Evolutionary conservation across 2,797 vertebrate species (phyloP).

Genomic region (Sebastes itinus): DNA sequence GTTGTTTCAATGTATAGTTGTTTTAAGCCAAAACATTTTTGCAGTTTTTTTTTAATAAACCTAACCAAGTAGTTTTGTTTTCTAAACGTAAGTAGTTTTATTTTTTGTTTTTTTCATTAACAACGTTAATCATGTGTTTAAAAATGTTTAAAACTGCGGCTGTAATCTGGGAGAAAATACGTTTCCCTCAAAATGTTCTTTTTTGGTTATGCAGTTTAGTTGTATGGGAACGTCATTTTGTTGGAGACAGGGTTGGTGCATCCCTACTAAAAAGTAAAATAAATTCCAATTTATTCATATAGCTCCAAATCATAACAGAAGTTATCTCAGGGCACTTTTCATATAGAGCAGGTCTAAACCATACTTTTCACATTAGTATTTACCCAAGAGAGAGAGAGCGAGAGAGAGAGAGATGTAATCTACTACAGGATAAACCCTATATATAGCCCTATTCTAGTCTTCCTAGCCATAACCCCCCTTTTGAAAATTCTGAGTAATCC

Average conservation of each 20-base stretch:
- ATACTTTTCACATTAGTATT: neutral
- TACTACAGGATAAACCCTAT: neutral
- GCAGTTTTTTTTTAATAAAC: too few relatives aligned
- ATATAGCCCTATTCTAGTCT: neutral
- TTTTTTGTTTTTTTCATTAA: accelerated
- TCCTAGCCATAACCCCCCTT: neutral
- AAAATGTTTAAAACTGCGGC: accelerated
- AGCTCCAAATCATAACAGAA: neutral
- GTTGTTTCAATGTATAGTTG: too few relatives aligned
- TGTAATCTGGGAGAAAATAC: too few relatives aligned
- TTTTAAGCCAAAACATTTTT: too few relatives aligned
- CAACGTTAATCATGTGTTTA: too few relatives aligned
- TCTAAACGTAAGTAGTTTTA: too few relatives aligned
- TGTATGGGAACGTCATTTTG: too few relatives aligned
- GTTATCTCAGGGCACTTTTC: neutral
- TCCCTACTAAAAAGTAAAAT: neutral
- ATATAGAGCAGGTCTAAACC: neutral
- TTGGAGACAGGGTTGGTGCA: too few relatives aligned
- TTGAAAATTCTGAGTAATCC: slow-evolving; percentile 14
- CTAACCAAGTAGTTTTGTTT: too few relatives aligned
- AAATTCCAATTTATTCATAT: neutral
- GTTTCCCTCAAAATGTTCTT: too few relatives aligned
- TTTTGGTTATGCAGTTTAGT: too few relatives aligned
- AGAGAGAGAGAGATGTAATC: neutral
- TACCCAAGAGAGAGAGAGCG: neutral